A percentile compares a stretch with the other conserved stretches of the same genome.
Evolutionary conservation across 1,140 invertebrate species (phyloP).

Genomic region (Leptinotarsa lineolata): DNA sequence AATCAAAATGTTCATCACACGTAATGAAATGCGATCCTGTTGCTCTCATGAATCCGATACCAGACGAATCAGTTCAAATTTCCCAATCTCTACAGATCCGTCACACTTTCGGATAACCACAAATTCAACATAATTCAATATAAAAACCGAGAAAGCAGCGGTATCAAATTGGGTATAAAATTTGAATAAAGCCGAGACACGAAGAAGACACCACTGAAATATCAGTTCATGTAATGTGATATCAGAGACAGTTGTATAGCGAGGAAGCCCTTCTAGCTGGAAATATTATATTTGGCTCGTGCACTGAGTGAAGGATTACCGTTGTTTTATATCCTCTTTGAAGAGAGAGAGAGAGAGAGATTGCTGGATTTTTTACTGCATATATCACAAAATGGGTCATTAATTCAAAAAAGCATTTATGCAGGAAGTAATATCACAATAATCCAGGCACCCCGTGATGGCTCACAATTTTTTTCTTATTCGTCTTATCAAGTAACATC

Average conservation of each 20-base stretch:
- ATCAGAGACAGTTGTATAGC: not conserved
- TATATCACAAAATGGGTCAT: no score
- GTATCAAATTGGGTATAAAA: slow-evolving; percentile 1
- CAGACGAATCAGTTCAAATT: not conserved
- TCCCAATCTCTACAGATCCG: not conserved
- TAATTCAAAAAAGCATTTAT: no score
- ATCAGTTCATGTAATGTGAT: not conserved
- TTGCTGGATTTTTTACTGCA: no score
- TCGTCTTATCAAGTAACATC: no score
- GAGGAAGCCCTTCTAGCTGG: not conserved
- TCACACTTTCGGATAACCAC: no score
- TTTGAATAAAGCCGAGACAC: not conserved
- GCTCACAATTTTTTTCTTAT: no score
- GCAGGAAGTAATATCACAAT: no score
- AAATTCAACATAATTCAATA: not conserved
- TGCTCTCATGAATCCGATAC: not conserved
- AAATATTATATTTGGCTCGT: slow-evolving; percentile 1
- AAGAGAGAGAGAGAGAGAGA: no score
- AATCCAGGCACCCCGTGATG: no score
- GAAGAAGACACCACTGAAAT: not conserved
- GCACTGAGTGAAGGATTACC: not conserved
- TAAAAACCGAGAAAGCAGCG: not conserved
- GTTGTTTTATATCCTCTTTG: no score
- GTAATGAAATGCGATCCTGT: not conserved
- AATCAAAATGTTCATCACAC: not conserved